These are phyloP conservation scores for Acanthisitta chloris DNA, from an alignment of 2,113 vertebrate genomes.

Conservation along the genomic window DNA sequence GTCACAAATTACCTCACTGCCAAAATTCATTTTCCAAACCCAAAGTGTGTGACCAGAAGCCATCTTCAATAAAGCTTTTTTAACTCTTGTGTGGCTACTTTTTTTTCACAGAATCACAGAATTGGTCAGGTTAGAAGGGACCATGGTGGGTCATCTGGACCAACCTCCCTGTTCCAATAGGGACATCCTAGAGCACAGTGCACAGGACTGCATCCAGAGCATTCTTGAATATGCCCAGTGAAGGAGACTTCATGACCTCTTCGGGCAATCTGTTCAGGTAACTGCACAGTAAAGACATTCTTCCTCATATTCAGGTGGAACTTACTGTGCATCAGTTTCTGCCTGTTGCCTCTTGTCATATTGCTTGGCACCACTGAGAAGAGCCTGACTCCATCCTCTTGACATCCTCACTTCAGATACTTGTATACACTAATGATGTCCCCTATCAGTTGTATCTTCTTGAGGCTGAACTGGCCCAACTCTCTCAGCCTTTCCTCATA, in stretches of 20 bases:
- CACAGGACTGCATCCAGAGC: accelerated
- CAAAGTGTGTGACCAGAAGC: neutral
- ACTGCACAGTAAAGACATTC: neutral
- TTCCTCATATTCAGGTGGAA: neutral
- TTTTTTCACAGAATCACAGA: neutral
- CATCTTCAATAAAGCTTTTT: neutral
- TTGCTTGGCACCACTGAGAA: neutral
- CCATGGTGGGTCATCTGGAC: too few relatives aligned
- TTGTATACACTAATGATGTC: neutral
- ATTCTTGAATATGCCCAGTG: neutral
- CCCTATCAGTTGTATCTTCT: accelerated
- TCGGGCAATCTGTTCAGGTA: neutral
- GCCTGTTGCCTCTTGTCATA: accelerated
- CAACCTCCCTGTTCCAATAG: neutral
- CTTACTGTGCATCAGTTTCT: neutral
- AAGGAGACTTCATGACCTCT: neutral
- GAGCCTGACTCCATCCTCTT: neutral
- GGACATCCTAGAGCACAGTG: neutral
- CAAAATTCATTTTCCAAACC: neutral
- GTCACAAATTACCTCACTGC: neutral
- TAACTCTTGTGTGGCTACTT: accelerated
- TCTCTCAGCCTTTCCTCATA: neutral
- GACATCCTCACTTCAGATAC: accelerated
- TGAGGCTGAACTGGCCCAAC: neutral
- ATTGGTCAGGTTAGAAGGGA: neutral